Evolutionary conservation across 1,140 invertebrate species (phyloP).

Genomic region (Tenebrio molitor): DNA sequence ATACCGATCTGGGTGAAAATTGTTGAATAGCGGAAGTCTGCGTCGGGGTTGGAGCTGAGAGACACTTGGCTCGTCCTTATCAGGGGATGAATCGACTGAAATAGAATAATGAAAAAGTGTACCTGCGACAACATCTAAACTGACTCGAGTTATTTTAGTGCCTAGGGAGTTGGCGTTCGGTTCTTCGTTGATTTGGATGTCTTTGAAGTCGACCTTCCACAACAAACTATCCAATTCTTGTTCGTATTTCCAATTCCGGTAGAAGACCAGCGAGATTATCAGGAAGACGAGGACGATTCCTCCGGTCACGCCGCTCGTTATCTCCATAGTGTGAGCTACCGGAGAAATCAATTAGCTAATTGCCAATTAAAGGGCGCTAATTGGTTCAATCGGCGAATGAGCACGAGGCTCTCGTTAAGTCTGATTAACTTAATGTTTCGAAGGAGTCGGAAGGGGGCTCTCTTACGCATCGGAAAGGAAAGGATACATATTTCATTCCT

Average conservation of each 20-base stretch:
- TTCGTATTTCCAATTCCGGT: constrained; percentile 95
- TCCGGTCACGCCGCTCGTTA: constrained; percentile 83
- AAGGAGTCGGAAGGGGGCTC: too few species aligned
- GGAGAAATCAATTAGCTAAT: constrained; percentile 40
- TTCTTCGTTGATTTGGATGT: constrained; percentile 80
- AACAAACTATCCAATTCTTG: constrained; percentile 93
- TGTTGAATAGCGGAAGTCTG: constrained; percentile 86
- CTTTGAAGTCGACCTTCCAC: constrained; percentile 96
- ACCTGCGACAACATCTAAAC: constrained; percentile 7
- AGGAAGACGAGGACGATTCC: constrained; percentile 78
- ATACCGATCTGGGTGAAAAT: constrained; percentile 92
- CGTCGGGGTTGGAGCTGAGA: constrained; percentile 86
- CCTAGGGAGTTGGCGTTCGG: constrained; percentile 52
- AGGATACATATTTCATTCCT: too few species aligned
- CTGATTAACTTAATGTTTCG: too few species aligned
- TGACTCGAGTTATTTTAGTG: constrained; percentile 68
- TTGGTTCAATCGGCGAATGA: background rate
- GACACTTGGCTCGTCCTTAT: constrained; percentile 89
- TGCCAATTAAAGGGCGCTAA: background rate
- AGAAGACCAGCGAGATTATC: constrained; percentile 78
- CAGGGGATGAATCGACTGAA: constrained; percentile 68
- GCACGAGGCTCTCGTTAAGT: too few species aligned
- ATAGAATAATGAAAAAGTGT: constrained; percentile 33
- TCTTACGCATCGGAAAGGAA: too few species aligned
- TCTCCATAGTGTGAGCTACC: constrained; percentile 83